phyloP scores from a whole-genome alignment of 2,888 invertebrate genomes.

The Nemoura dubitans region DNA sequence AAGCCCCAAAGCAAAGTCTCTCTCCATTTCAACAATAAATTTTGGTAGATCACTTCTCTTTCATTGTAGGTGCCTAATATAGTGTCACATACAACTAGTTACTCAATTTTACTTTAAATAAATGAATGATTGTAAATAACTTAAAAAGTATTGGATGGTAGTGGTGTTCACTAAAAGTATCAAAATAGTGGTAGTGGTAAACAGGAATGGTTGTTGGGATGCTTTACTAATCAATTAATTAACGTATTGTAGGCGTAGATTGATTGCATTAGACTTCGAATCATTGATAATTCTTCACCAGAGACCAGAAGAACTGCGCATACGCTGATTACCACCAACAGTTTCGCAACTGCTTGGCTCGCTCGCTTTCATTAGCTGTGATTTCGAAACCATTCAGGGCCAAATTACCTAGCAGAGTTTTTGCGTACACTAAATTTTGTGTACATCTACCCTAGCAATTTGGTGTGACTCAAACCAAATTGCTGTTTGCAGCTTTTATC shows the following conservation, averaged over 20 bases:
- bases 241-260: not conserved
- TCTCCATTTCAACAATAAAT: not conserved
- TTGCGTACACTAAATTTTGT: not conserved
- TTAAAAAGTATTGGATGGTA: conserved; percentile 24
- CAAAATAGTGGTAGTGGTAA: conserved; percentile 22
- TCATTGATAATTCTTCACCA: not conserved
- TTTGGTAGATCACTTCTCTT: not conserved
- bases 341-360: not conserved
- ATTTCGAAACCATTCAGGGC: not conserved
- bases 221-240: conserved; percentile 41
- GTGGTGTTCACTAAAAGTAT: conserved; percentile 19
- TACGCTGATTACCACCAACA: not conserved
- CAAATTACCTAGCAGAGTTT: not conserved
- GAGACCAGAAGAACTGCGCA: not conserved
- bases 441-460: not conserved
- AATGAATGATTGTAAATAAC: not conserved
- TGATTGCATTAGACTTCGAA: not conserved
- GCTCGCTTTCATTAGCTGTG: not conserved
- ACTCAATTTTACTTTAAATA: conserved; percentile 9
- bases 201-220: conserved; percentile 47
- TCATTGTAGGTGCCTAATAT: conserved; percentile 4
- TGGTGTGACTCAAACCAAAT: not conserved
- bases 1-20: not conserved
- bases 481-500: not conserved
- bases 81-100: conserved; percentile 1